phyloP scores from a whole-genome alignment of 1,140 invertebrate species.

The Rhopalosiphum maidis region DNA sequence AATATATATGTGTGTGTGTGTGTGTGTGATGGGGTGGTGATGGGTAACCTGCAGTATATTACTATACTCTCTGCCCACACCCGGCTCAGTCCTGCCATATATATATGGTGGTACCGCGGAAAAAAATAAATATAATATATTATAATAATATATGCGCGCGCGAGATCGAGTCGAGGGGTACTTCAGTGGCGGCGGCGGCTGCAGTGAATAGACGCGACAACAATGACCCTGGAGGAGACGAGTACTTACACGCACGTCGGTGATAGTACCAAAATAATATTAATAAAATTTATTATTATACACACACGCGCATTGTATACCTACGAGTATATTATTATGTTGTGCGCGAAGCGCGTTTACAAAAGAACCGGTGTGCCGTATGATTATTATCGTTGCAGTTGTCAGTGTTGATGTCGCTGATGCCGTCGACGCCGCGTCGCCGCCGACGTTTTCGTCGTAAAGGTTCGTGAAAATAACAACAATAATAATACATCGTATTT shows the following conservation, averaged over 20 bases:
- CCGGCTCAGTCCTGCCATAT: no score
- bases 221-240: background rate
- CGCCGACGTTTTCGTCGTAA: background rate
- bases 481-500: background rate
- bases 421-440: background rate
- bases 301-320: background rate
- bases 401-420: constrained; percentile 3
- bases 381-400: constrained; percentile 34
- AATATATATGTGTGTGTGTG: background rate
- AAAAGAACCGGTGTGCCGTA: constrained; percentile 36
- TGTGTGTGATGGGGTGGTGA: background rate
- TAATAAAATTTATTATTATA: constrained; percentile 19
- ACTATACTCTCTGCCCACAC: background rate
- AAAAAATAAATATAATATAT: background rate
- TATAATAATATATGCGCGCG: background rate
- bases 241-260: background rate
- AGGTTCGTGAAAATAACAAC: background rate
- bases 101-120: background rate
- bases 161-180: background rate
- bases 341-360: background rate
- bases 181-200: background rate
- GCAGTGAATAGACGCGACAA: constrained; percentile 21
- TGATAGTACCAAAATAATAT: background rate
- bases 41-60: constrained; percentile 37
- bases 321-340: background rate